phyloP scores from a whole-genome alignment of 2,797 vertebrate genomes.

The Sebastiscus tertius region DNA sequence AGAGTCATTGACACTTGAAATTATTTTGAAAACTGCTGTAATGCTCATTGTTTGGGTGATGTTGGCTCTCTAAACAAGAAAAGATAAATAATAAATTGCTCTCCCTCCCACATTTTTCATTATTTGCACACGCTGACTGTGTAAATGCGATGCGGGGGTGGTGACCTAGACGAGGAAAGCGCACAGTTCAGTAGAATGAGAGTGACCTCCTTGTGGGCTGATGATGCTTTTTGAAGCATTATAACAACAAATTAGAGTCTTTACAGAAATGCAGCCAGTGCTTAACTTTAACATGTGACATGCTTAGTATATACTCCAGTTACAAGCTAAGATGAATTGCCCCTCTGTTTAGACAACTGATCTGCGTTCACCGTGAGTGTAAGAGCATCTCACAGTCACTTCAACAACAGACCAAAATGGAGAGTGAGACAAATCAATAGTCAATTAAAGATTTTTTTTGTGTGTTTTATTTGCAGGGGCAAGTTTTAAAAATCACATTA shows the following conservation, averaged over 20 bases:
- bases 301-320: background rate
- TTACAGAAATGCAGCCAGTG: background rate
- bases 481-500: background rate
- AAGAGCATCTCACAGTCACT: background rate
- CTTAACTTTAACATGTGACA: background rate
- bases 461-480: background rate
- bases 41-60: background rate
- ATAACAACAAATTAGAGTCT: background rate
- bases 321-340: background rate
- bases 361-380: background rate
- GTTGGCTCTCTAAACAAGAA: background rate
- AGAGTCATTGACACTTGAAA: background rate
- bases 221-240: background rate
- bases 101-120: background rate
- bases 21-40: background rate
- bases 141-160: slow-evolving; percentile 2
- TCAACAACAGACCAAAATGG: background rate
- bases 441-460: background rate
- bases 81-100: background rate
- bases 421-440: background rate
- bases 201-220: background rate
- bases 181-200: background rate
- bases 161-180: background rate
- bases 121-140: background rate
- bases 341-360: background rate